These are phyloP conservation scores for Homalodisca vitripennis DNA, from an alignment of 1,140 invertebrate genomes.

Conservation along the genomic window DNA sequence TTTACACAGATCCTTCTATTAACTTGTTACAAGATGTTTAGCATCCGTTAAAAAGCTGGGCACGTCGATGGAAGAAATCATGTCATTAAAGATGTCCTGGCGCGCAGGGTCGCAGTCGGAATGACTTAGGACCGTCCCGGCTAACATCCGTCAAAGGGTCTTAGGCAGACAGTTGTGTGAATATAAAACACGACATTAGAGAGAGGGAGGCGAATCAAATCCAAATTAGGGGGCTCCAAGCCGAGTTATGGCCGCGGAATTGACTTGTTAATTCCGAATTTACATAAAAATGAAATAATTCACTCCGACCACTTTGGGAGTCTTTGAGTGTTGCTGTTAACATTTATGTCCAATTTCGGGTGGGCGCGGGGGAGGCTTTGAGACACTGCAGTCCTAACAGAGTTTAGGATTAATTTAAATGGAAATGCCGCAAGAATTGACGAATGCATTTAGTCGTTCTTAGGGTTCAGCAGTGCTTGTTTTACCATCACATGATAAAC, in stretches of 20 bases:
- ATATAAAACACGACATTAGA: conserved; percentile 24
- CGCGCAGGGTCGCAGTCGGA: too few relatives aligned
- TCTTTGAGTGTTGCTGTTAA: conserved; percentile 24
- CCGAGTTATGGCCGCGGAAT: conserved; percentile 20
- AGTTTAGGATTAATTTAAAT: conserved; percentile 26
- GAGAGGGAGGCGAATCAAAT: not conserved
- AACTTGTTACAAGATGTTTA: too few relatives aligned
- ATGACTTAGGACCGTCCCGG: not conserved
- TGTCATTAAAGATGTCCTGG: too few relatives aligned
- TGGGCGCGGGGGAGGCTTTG: not conserved
- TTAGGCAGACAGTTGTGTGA: not conserved
- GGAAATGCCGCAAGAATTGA: conserved; percentile 12
- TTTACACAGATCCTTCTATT: too few relatives aligned
- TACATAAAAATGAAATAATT: conserved; percentile 27
- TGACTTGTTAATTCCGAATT: conserved; percentile 25
- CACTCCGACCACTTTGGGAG: conserved; percentile 22
- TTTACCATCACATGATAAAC: too few relatives aligned
- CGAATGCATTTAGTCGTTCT: too few relatives aligned
- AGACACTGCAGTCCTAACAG: conserved; percentile 10
- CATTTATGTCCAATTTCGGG: conserved; percentile 23
- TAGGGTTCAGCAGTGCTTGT: too few relatives aligned
- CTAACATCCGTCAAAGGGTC: conserved; percentile 18
- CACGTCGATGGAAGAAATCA: too few relatives aligned
- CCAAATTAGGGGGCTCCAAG: conserved; percentile 3
- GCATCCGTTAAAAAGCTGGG: too few relatives aligned